phyloP scores from a whole-genome alignment of 2,797 vertebrate genomes.

The Vultur gryphus region DNA sequence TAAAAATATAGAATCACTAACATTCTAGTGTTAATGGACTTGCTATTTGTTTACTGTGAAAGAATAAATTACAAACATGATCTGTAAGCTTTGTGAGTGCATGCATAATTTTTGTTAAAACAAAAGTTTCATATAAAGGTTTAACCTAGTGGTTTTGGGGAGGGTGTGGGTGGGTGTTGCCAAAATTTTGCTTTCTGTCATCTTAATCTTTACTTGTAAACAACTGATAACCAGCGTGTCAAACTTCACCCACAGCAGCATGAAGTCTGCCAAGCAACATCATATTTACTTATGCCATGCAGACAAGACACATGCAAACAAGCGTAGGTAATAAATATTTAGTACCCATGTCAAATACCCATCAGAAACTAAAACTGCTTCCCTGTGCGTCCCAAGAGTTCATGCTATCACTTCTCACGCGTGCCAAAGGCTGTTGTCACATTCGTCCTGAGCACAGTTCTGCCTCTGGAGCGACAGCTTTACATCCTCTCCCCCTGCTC shows the following conservation, averaged over 20 bases:
- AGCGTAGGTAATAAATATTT: not conserved
- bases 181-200: not conserved
- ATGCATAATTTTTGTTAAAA: not conserved
- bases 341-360: not conserved
- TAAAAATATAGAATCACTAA: not conserved
- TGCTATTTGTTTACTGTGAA: not conserved
- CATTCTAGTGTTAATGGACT: not conserved
- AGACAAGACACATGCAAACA: not conserved
- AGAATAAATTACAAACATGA: not conserved
- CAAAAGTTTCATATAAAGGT: not conserved
- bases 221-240: not conserved
- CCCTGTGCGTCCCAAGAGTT: not conserved
- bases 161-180: not conserved
- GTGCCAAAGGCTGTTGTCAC: not conserved
- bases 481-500: not conserved
- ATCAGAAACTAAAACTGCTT: not conserved
- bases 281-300: not conserved
- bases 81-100: rapidly evolving
- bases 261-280: not conserved
- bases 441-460: not conserved
- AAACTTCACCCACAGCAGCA: not conserved
- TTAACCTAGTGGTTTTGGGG: not conserved
- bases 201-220: not conserved
- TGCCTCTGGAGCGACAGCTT: not conserved
- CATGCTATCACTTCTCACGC: not conserved